These are phyloP conservation scores for Andrena flavipes DNA, from an alignment of 2,888 invertebrate genomes.

Conservation along the genomic window DNA sequence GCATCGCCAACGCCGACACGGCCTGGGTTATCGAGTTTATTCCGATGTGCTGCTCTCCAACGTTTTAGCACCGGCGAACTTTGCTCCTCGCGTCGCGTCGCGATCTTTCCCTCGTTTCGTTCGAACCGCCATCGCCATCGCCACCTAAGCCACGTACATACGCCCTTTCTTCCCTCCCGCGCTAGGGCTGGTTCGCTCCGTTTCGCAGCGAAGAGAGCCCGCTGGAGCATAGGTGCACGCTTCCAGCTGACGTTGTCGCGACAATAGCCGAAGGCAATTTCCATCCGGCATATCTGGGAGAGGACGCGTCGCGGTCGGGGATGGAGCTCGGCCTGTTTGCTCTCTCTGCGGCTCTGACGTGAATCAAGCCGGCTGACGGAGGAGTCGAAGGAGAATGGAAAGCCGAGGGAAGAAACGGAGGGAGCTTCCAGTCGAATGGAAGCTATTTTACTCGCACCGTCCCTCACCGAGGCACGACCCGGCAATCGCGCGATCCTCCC, in stretches of 20 bases:
- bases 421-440: constrained; percentile 29
- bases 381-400: constrained; percentile 6
- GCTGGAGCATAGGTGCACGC: background rate
- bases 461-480: background rate
- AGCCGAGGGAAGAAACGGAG: background rate
- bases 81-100: background rate
- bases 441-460: constrained; percentile 35
- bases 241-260: constrained; percentile 53
- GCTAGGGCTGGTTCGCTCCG: background rate
- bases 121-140: background rate
- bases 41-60: background rate
- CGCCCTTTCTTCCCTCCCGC: no score
- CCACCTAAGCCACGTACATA: no score
- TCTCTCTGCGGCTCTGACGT: constrained; percentile 40
- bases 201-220: constrained; percentile 15
- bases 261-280: constrained; percentile 74
- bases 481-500: constrained; percentile 8
- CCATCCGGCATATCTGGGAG: constrained; percentile 46
- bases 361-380: constrained; percentile 42
- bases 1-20: constrained; percentile 14
- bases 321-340: constrained; percentile 63
- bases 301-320: constrained; percentile 37
- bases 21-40: constrained; percentile 46
- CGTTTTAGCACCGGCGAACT: constrained; percentile 16
- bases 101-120: background rate